Conservation (phyloP, 2,888 invertebrate species). For the Caradrina kadenii region DNA sequence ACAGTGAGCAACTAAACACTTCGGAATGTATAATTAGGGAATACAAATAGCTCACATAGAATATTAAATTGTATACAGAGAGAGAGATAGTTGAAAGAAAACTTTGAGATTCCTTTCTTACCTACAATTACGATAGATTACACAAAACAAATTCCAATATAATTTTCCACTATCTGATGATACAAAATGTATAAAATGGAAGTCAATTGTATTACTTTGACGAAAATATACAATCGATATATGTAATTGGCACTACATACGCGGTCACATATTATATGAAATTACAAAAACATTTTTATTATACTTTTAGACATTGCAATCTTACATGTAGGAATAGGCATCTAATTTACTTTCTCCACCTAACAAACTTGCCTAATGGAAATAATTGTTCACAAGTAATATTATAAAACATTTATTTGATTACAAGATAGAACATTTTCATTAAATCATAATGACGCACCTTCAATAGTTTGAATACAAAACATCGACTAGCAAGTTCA, state of each 20-base stretch:
- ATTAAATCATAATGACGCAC: conserved; percentile 60
- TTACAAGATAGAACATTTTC: conserved; percentile 47
- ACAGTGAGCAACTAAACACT: conserved; percentile 80
- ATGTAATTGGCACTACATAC: conserved; percentile 87
- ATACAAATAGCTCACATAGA: conserved; percentile 67
- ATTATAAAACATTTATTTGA: conserved; percentile 45
- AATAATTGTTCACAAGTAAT: conserved; percentile 63
- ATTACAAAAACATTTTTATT: conserved; percentile 78
- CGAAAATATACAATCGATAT: conserved; percentile 76
- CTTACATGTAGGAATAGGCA: conserved; percentile 67
- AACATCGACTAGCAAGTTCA: conserved; percentile 78
- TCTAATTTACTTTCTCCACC: conserved; percentile 67
- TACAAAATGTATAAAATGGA: conserved; percentile 72
- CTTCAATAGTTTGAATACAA: conserved; percentile 65
- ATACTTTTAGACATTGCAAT: conserved; percentile 65
- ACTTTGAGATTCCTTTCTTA: conserved; percentile 74
- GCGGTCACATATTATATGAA: conserved; percentile 85
- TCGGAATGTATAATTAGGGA: conserved; percentile 84
- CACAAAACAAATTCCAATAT: conserved; percentile 60
- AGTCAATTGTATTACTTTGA: conserved; percentile 56
- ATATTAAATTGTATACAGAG: conserved; percentile 53
- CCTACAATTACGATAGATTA: conserved; percentile 63
- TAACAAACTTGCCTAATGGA: conserved; percentile 63
- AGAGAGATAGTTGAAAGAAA: conserved; percentile 68
- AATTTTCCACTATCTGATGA: conserved; percentile 66